Conservation (phyloP, 2,113 vertebrate species). For the Arizona elegans region DNA sequence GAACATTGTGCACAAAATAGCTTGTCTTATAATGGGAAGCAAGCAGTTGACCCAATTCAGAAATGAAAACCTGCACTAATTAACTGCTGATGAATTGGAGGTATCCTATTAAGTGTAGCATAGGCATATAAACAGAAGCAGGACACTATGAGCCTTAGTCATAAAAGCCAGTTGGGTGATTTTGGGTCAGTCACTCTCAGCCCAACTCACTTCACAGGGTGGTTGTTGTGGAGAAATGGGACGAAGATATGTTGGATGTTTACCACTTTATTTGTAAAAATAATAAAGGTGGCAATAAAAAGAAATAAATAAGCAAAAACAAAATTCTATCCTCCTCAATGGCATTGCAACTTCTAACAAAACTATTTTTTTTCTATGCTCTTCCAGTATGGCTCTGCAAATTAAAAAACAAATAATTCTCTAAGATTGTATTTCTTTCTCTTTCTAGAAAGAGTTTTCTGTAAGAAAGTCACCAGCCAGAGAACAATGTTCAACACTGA, state of each 20-base stretch:
- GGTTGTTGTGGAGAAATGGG: not conserved
- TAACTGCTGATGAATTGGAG: conserved; percentile 1
- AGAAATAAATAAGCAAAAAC: not conserved
- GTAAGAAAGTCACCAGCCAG: not conserved
- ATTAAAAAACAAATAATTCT: not conserved
- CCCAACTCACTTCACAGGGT: not conserved
- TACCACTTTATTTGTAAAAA: not conserved
- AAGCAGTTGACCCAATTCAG: conserved; percentile 16
- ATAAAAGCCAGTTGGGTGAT: not conserved
- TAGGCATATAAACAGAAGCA: not conserved
- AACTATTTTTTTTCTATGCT: not conserved
- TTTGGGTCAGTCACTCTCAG: not conserved
- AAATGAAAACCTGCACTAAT: not conserved
- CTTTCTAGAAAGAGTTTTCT: not conserved
- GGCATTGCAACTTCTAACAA: not conserved
- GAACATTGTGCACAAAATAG: not conserved
- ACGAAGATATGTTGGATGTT: not conserved
- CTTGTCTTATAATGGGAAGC: not conserved
- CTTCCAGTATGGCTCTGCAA: not conserved
- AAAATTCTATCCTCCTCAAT: not conserved
- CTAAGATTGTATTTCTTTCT: not conserved
- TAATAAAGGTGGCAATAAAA: not conserved
- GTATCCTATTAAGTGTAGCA: not conserved
- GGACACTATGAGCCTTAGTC: not conserved
- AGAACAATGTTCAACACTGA: not conserved